phyloP scores from a whole-genome alignment of 2,888 invertebrate genomes.

The Craniophora ligustri region DNA sequence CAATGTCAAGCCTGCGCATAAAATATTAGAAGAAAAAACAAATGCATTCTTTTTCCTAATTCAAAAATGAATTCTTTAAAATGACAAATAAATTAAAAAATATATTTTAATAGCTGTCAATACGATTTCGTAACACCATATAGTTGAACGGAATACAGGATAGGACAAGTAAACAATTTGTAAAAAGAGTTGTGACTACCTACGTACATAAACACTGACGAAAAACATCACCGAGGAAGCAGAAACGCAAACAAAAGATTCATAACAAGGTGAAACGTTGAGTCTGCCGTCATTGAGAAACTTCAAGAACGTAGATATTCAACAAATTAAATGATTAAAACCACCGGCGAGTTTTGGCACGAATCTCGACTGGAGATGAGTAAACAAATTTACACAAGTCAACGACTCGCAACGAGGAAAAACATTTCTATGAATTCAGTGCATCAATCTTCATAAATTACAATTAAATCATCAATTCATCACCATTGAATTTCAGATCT shows the following conservation, averaged over 20 bases:
- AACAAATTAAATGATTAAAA: slow-evolving; percentile 67
- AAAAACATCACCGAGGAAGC: slow-evolving; percentile 70
- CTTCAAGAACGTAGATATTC: slow-evolving; percentile 55
- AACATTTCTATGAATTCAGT: slow-evolving; percentile 62
- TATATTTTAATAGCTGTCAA: slow-evolving; percentile 43
- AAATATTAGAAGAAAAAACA: not conserved
- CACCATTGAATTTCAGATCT: slow-evolving; percentile 30
- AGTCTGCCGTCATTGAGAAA: slow-evolving; percentile 53
- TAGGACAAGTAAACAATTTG: slow-evolving; percentile 49
- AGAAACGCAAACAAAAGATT: slow-evolving; percentile 70
- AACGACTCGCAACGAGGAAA: slow-evolving; percentile 73
- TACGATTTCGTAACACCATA: slow-evolving; percentile 23
- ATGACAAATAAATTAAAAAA: slow-evolving; percentile 13
- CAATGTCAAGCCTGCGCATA: not conserved
- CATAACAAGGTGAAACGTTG: slow-evolving; percentile 65
- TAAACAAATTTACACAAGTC: slow-evolving; percentile 79
- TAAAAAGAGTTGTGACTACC: slow-evolving; percentile 48
- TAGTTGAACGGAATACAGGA: slow-evolving; percentile 57
- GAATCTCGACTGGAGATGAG: slow-evolving; percentile 65
- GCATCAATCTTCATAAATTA: slow-evolving; percentile 31
- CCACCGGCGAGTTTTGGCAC: slow-evolving; percentile 74
- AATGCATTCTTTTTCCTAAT: not conserved
- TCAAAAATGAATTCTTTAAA: not conserved
- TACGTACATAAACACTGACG: slow-evolving; percentile 57
- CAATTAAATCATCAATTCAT: slow-evolving; percentile 1